Percentiles rank a stretch among this genome's conserved stretches.
Conservation (phyloP, 1,140 invertebrate genomes). For the Diorhabda elongata region DNA sequence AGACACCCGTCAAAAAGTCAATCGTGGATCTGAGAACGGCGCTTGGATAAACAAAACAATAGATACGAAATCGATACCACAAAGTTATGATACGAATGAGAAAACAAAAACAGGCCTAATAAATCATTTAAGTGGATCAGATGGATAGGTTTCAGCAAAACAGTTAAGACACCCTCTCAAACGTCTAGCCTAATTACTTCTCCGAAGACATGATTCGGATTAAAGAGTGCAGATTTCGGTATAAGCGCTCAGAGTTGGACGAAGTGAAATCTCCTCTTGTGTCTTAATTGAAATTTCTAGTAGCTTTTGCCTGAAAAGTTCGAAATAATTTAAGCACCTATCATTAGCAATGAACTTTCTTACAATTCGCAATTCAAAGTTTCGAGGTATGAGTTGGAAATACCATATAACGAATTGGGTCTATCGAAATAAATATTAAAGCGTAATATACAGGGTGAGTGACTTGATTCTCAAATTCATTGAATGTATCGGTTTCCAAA, state of each 20-base stretch:
- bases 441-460: no score
- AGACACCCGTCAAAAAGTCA: background rate
- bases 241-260: background rate
- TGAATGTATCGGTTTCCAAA: no score
- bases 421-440: no score
- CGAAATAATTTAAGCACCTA: constrained; percentile 8
- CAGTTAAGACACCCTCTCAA: background rate
- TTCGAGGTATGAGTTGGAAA: no score
- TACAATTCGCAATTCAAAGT: background rate
- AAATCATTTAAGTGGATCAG: constrained; percentile 10
- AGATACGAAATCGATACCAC: background rate
- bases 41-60: background rate
- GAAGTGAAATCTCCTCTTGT: constrained; percentile 9
- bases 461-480: no score
- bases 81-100: background rate
- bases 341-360: background rate
- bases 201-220: constrained; percentile 2
- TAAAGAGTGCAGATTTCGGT: constrained; percentile 14
- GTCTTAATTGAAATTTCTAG: constrained; percentile 9
- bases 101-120: constrained; percentile 9
- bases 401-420: no score
- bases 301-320: constrained; percentile 7
- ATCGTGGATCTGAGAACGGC: background rate
- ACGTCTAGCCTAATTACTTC: constrained; percentile 15
- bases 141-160: constrained; percentile 8